phyloP scores from a whole-genome alignment of 2,888 invertebrate species.

The Drosophila pseudotakahashii region DNA sequence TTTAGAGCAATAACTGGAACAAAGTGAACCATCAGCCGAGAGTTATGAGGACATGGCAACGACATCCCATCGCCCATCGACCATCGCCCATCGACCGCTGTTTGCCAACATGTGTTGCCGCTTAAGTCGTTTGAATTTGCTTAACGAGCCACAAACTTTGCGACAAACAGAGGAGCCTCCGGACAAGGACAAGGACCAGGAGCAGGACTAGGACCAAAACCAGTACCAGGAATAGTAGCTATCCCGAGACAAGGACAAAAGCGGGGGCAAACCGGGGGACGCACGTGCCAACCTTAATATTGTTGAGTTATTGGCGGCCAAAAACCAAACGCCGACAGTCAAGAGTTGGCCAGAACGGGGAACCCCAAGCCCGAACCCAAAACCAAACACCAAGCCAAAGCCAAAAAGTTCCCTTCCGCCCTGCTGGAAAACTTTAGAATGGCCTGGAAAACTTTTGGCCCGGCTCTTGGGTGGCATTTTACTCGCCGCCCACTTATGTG shows the following conservation, averaged over 20 bases:
- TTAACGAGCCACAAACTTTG: slow-evolving; percentile 81
- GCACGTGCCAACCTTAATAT: slow-evolving; percentile 79
- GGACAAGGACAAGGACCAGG: slow-evolving; percentile 28
- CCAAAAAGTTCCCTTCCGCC: slow-evolving; percentile 66
- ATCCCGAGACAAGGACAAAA: slow-evolving; percentile 20
- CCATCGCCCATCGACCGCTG: slow-evolving; percentile 45
- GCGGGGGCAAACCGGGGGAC: slow-evolving; percentile 26
- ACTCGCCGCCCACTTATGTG: slow-evolving; percentile 2
- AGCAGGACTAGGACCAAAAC: slow-evolving; percentile 1
- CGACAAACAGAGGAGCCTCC: slow-evolving; percentile 66
- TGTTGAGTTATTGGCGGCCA: slow-evolving; percentile 79
- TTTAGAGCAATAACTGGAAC: slow-evolving; percentile 63
- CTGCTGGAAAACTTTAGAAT: slow-evolving; percentile 55
- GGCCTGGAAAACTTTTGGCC: slow-evolving; percentile 60
- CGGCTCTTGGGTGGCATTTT: slow-evolving; percentile 50
- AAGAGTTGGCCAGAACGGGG: slow-evolving; percentile 64
- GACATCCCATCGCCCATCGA: slow-evolving; percentile 12
- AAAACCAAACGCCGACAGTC: slow-evolving; percentile 76
- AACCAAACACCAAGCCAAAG: slow-evolving; percentile 52
- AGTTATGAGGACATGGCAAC: slow-evolving; percentile 44
- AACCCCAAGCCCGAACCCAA: slow-evolving; percentile 20
- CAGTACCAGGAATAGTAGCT: slow-evolving; percentile 23
- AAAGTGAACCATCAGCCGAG: slow-evolving; percentile 51
- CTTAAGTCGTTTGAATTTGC: slow-evolving; percentile 80
- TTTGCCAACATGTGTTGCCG: slow-evolving; percentile 78